phyloP scores from a whole-genome alignment of 2,797 vertebrate species.

The Cossypha heuglini region DNA sequence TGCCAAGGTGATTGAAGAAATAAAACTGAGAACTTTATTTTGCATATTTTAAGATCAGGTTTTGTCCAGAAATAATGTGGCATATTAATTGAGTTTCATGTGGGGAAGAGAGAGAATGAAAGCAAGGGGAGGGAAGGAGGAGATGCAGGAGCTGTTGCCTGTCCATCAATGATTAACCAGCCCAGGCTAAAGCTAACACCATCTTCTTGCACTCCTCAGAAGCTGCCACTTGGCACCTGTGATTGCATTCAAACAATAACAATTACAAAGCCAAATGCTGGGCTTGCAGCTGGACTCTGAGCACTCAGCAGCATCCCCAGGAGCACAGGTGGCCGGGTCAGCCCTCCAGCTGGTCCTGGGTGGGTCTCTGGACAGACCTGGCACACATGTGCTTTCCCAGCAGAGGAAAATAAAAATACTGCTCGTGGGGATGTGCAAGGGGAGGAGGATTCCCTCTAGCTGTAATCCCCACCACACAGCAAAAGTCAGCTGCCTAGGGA shows the following conservation, averaged over 20 bases:
- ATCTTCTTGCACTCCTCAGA: background rate
- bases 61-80: slow-evolving; percentile 15
- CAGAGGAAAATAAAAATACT: background rate
- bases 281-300: background rate
- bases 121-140: background rate
- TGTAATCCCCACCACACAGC: background rate
- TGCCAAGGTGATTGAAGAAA: slow-evolving; percentile 45
- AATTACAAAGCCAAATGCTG: background rate
- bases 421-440: background rate
- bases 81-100: slow-evolving; percentile 3
- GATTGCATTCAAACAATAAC: background rate
- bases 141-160: accelerated
- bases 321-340: background rate
- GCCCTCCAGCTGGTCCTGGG: background rate
- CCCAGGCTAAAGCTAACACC: background rate
- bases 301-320: background rate
- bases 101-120: background rate
- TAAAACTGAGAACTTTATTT: slow-evolving; percentile 42
- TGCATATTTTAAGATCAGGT: slow-evolving; percentile 26
- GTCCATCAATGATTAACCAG: slow-evolving; percentile 43
- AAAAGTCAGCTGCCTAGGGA: background rate
- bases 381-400: background rate
- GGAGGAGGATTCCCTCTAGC: background rate
- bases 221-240: background rate
- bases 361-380: background rate